Conservation (phyloP, 2,888 invertebrate species). For the Automeris io region DNA sequence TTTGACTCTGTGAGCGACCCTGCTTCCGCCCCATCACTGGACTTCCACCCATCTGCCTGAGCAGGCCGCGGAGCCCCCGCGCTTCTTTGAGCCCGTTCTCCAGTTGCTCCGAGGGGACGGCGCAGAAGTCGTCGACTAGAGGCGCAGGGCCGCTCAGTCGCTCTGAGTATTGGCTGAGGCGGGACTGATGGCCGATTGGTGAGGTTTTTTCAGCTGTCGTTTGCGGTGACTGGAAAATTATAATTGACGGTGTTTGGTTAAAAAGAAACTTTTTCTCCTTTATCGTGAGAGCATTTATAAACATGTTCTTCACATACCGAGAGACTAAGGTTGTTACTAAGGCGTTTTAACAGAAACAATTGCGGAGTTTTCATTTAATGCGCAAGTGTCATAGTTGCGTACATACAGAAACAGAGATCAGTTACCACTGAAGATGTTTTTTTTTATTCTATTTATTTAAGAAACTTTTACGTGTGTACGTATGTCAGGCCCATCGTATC, state of each 20-base stretch:
- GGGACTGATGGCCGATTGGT: slow-evolving; percentile 78
- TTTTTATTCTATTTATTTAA: too few relatives aligned
- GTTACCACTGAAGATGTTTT: too few relatives aligned
- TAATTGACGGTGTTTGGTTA: background rate
- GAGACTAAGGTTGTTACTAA: too few relatives aligned
- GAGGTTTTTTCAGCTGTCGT: slow-evolving; percentile 55
- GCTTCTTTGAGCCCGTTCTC: slow-evolving; percentile 81
- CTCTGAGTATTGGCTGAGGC: slow-evolving; percentile 78
- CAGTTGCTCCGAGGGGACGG: slow-evolving; percentile 86
- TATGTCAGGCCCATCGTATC: too few relatives aligned
- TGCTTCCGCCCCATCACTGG: slow-evolving; percentile 87
- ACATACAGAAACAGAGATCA: too few relatives aligned
- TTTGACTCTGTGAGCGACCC: slow-evolving; percentile 66
- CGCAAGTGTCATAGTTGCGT: too few relatives aligned
- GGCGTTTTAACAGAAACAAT: too few relatives aligned
- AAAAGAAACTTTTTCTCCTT: background rate
- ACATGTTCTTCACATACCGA: too few relatives aligned
- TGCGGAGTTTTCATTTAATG: too few relatives aligned
- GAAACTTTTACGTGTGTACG: too few relatives aligned
- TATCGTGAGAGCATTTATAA: too few relatives aligned
- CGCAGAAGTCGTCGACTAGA: slow-evolving; percentile 93
- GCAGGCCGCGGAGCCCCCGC: slow-evolving; percentile 85
- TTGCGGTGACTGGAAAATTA: slow-evolving; percentile 30
- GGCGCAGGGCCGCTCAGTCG: slow-evolving; percentile 81
- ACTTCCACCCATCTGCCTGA: slow-evolving; percentile 90